Base-by-base conservation (phyloP, 2,888 invertebrate genomes). In the Platycheirus rosarum region DNA sequence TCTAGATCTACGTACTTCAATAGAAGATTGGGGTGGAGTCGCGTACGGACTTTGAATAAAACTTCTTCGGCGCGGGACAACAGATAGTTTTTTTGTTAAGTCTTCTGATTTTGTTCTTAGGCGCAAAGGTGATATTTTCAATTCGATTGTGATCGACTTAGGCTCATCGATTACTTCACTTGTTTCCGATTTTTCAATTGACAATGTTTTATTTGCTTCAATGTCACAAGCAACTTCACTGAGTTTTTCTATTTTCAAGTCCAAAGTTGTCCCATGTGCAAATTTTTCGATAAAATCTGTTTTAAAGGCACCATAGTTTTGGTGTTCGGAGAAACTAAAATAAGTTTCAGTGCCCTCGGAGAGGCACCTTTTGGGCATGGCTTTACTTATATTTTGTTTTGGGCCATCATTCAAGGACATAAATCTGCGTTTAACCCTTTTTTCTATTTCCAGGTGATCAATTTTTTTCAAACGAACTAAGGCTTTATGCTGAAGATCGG, bases 81-180 rank as follows among this genome's bases (percentile, higher is more conserved):
- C 29, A 42, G 9, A 20, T 5, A 51, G 8, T 51, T 23, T 37
- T 44, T 44, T 53, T 23, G 62, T 32, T 8, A 46, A 48, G 3
- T 68, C 55, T 9, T 68, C 78, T 0, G 78, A 78, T 6, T 11
- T 51, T 8, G 46, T 62, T 48, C 62, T 53, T 16, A 51, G 62
- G 20, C 14, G 29, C 9, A 14, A n/a, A 8, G 8, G 16, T 5
- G 26, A 29, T 40, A 6, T 40, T 40, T 57, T 23, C 6, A 40
- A 1, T 26, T 9, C 14, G 23, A 6, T 2, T 8, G 13, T 2
- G n/a, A 11, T 1, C 23, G 3, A 5, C 3, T 18, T 1, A 4
- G 0, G 0, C 9, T 0, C 4, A 13, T 16, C 11, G 11, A 11
- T 5, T 0, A 16, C 29, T 42, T 42, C 11, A 16, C 8, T 42